These are phyloP conservation scores for Toxostoma redivivum DNA, from an alignment of 2,113 vertebrate genomes.

Conservation along the genomic window DNA sequence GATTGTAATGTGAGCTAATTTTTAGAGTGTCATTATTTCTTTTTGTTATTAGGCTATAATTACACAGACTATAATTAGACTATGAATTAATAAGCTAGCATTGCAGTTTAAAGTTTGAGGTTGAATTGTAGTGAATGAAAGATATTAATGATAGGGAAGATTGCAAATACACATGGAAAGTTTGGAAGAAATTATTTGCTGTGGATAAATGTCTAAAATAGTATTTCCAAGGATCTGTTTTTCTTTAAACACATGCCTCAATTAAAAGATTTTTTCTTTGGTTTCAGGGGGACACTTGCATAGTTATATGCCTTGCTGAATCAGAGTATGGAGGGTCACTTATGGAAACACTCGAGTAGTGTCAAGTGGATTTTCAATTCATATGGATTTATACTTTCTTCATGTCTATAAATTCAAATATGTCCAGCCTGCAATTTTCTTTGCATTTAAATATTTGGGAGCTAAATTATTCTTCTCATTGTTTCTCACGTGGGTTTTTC, in stretches of 20 bases:
- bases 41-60: constrained; percentile 18
- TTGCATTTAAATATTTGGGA: not conserved
- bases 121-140: not conserved
- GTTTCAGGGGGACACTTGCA: not conserved
- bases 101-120: not conserved
- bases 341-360: not conserved
- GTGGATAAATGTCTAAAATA: not conserved
- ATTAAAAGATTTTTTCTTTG: not conserved
- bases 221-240: not conserved
- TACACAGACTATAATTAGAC: constrained; percentile 11
- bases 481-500: not conserved
- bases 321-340: not conserved
- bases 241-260: not conserved
- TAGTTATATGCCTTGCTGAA: not conserved
- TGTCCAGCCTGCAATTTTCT: not conserved
- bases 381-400: not conserved
- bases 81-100: not conserved
- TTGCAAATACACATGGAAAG: not conserved
- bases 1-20: not conserved
- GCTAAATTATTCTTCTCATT: not conserved
- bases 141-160: not conserved
- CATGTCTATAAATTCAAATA: not conserved
- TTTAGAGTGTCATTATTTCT: constrained; percentile 21
- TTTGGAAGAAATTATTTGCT: not conserved
- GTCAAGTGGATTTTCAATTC: not conserved